These are phyloP conservation scores for Pogonocichla stellata DNA, from an alignment of 2,113 vertebrate species.

Conservation along the genomic window DNA sequence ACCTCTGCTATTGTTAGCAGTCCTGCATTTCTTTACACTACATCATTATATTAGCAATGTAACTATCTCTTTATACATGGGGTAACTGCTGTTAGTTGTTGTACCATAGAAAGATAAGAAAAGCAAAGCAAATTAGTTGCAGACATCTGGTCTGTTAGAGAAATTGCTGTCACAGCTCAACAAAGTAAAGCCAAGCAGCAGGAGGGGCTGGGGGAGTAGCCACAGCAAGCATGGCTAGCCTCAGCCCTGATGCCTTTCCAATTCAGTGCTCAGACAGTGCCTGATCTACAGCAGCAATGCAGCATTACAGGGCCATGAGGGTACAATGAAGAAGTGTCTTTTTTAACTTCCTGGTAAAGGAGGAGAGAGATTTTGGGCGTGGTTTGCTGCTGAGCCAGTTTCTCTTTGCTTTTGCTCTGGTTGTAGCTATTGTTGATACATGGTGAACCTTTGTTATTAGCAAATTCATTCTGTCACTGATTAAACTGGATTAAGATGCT, in stretches of 20 bases:
- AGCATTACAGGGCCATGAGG: neutral
- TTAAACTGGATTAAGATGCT: neutral
- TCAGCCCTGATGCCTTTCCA: neutral
- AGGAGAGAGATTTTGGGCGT: rapidly evolving
- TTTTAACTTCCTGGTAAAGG: neutral
- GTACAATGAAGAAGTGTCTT: neutral
- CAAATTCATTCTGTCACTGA: neutral
- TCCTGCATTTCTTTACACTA: neutral
- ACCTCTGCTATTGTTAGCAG: neutral
- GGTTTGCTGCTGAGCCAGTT: neutral
- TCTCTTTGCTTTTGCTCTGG: neutral
- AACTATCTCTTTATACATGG: neutral
- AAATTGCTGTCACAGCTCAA: neutral
- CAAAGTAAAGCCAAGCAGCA: neutral
- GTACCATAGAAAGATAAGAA: neutral
- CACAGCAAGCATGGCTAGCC: neutral
- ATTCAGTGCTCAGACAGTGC: neutral
- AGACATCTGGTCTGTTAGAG: neutral
- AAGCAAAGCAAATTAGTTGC: neutral
- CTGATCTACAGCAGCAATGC: neutral
- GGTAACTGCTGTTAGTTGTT: neutral
- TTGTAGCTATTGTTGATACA: neutral
- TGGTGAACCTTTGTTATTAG: neutral
- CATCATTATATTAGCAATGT: neutral
- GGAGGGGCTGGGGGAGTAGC: neutral